Percentiles rank a stretch among this genome's conserved stretches.
These are phyloP conservation scores for Phoxinus dragarum DNA, from an alignment of 2,797 vertebrate species.

Conservation along the genomic window DNA sequence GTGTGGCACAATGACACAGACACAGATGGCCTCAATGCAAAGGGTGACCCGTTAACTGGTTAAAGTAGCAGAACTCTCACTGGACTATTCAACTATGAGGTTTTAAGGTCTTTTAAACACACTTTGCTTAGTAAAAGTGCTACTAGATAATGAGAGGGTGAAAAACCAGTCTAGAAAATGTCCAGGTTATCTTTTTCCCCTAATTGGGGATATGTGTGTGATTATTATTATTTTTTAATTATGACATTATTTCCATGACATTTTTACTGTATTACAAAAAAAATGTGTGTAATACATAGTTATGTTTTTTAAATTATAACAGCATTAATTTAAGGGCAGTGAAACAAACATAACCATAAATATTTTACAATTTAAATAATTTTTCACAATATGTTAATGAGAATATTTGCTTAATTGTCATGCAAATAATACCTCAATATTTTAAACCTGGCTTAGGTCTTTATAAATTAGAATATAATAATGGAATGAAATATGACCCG, in stretches of 20 bases:
- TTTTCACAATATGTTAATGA: neutral
- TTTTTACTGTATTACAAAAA: neutral
- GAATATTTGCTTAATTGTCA: neutral
- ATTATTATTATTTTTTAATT: neutral
- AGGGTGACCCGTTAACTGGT: neutral
- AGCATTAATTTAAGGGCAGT: neutral
- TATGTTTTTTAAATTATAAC: neutral
- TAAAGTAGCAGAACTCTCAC: neutral
- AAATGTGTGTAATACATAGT: neutral
- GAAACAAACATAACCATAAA: neutral
- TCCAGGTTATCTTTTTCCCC: neutral
- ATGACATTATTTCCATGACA: neutral
- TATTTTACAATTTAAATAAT: neutral
- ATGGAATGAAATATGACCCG: constrained; percentile 1
- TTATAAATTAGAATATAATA: neutral
- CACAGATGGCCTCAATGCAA: neutral
- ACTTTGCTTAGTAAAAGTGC: neutral
- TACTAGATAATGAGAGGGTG: neutral
- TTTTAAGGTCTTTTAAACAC: constrained; percentile 1
- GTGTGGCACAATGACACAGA: constrained; percentile 7
- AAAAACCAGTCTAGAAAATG: constrained; percentile 8
- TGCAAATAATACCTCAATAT: neutral
- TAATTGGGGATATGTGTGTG: no score
- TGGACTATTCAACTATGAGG: neutral
- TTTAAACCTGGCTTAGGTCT: neutral